Evolutionary conservation across 1,140 invertebrate genomes (phyloP), one percentile per base, ranked within the genome.

Genomic region (Drosophila ficusphila): DNA sequence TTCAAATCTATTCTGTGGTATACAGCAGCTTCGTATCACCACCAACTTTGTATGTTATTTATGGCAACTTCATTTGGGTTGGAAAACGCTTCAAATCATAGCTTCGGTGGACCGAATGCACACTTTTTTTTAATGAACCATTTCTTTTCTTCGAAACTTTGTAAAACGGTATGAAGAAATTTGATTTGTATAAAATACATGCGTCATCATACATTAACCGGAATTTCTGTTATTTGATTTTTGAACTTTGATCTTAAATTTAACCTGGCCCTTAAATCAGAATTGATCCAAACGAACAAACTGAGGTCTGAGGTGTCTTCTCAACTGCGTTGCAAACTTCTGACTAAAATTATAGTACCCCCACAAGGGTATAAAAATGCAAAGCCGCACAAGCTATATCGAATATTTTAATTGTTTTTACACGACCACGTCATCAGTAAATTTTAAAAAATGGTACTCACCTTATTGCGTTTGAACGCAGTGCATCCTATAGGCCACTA

Each of bases 151-250:
- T 38, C 47, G 54, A 52, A 79, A 75, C 53, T 31, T 42, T 70
- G 47, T 82, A 49, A 27, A 57, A 58, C 38, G 75, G 71, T 57
- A 57, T 44, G 41, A 67, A 41, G 33, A 33, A 42, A 42, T 23
- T 42, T 67, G 51, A 76, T 57, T 65, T 85, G 79, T 85, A 79
- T 86, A 57, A 86, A 85, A 85, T 85, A 85, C 76, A 85, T 73
- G 21, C 27, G 67, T 70, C 44, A 52, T 18, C 36, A 52, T 46
- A 61, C 31, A 69, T 14, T 46, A 16, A 19, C 39, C 4, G 11
- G 16, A 19, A 18, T 11, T 27, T 25, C n/a, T n/a, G 39, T 39
- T 44, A 34, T 39, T 44, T 6, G n/a, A 14, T 12, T 7, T 5
- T 44, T 14, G 6, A 14, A 8, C 14, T 16, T 46, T 29, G 4